These are phyloP conservation scores for Himalopsyche tibetana DNA, from an alignment of 2,888 invertebrate species.

Conservation along the genomic window DNA sequence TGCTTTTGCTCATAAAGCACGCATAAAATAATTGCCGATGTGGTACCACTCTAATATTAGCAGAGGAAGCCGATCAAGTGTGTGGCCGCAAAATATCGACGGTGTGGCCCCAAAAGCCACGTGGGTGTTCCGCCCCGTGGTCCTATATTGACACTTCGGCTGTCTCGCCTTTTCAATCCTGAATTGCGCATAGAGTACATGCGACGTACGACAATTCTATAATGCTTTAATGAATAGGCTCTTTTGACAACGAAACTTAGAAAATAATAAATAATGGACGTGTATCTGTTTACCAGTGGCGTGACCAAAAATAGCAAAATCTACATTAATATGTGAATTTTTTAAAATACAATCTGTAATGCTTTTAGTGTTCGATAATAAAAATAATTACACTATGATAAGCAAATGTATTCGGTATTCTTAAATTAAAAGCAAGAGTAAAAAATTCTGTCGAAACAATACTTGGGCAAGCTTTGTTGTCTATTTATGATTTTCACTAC, in stretches of 20 bases:
- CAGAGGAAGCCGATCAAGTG: constrained; percentile 19
- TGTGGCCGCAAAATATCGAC: constrained; percentile 53
- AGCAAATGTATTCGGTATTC: too few species aligned
- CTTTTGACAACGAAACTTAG: constrained; percentile 29
- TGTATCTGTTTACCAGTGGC: neutral
- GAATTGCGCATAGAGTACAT: constrained; percentile 58
- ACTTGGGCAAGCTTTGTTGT: too few species aligned
- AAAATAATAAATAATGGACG: neutral
- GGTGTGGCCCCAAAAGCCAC: constrained; percentile 46
- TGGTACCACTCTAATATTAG: neutral
- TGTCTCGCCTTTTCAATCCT: constrained; percentile 57
- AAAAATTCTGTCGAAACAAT: too few species aligned
- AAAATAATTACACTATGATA: too few species aligned
- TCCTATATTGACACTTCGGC: constrained; percentile 58
- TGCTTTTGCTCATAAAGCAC: neutral
- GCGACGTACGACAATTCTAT: constrained; percentile 49
- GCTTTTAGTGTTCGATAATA: too few species aligned
- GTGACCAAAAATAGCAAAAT: neutral
- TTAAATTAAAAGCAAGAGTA: too few species aligned
- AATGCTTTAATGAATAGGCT: constrained; percentile 41
- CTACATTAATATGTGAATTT: too few species aligned
- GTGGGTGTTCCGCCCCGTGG: constrained; percentile 62
- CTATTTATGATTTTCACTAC: too few species aligned
- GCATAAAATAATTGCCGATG: neutral
- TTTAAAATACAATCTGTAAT: too few species aligned